Percentiles rank a stretch among this genome's conserved stretches.
These are phyloP conservation scores for Autographa pulchrina DNA, from an alignment of 2,888 invertebrate species.

Conservation along the genomic window DNA sequence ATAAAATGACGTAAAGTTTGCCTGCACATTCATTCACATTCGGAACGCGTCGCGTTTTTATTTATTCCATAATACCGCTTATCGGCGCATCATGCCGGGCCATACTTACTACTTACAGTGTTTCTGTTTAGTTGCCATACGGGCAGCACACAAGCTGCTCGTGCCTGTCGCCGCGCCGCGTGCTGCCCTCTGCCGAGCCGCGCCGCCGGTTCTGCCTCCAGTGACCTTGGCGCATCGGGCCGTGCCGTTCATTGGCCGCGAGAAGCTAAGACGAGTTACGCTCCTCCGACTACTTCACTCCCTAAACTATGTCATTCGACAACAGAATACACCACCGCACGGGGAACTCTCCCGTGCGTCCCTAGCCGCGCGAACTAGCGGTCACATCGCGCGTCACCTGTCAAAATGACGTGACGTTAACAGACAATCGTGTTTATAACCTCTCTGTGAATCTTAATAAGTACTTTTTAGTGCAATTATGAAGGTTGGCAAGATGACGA, in stretches of 20 bases:
- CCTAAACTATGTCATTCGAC: conserved; percentile 81
- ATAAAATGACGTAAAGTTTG: conserved; percentile 68
- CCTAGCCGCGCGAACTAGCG: conserved; percentile 72
- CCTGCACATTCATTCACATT: conserved; percentile 82
- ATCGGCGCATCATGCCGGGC: conserved; percentile 83
- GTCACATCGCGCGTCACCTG: conserved; percentile 80
- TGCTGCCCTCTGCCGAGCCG: conserved; percentile 78
- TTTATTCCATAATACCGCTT: conserved; percentile 86
- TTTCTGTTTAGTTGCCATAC: conserved; percentile 85
- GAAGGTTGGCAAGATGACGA: conserved; percentile 78
- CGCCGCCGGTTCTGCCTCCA: conserved; percentile 71
- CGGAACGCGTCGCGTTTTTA: conserved; percentile 80
- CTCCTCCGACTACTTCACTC: conserved; percentile 69
- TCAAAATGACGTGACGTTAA: conserved; percentile 84
- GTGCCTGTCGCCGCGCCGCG: conserved; percentile 67
- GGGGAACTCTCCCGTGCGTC: conserved; percentile 70
- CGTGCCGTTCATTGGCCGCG: conserved; percentile 86
- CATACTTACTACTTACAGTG: conserved; percentile 64
- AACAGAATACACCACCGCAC: conserved; percentile 65
- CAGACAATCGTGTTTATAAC: conserved; percentile 76
- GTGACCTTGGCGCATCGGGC: conserved; percentile 84
- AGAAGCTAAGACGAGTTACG: conserved; percentile 78
- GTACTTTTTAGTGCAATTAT: conserved; percentile 71
- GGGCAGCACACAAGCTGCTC: conserved; percentile 81
- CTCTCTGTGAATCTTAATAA: conserved; percentile 73